phyloP scores from a whole-genome alignment of 1,140 invertebrate species.

The Halotydeus destructor region DNA sequence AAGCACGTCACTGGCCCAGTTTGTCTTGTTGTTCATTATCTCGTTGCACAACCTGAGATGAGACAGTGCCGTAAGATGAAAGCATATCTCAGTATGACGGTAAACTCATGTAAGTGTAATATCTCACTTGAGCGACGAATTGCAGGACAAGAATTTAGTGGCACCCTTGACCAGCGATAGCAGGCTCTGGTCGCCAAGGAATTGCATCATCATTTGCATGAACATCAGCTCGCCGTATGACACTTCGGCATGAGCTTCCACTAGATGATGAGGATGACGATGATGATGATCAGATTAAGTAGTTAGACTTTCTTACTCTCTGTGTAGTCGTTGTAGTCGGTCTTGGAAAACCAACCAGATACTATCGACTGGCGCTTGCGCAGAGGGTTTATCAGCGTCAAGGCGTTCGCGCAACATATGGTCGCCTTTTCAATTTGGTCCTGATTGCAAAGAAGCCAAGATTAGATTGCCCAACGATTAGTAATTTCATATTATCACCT shows the following conservation, averaged over 20 bases:
- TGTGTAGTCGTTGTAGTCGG: neutral
- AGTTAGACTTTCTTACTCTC: neutral
- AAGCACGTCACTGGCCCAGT: constrained; percentile 37
- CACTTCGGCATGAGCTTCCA: constrained; percentile 82
- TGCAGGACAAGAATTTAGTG: constrained; percentile 81
- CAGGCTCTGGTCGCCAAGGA: constrained; percentile 84
- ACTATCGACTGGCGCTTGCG: neutral
- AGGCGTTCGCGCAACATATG: neutral
- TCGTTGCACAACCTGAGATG: constrained; percentile 27
- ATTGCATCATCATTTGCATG: constrained; percentile 64
- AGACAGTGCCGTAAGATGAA: too few species aligned
- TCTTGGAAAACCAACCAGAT: neutral
- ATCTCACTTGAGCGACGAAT: constrained; percentile 71
- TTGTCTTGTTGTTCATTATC: constrained; percentile 52
- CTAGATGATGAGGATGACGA: constrained; percentile 25
- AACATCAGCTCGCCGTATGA: constrained; percentile 79
- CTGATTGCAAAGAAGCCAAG: neutral
- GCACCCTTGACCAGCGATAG: constrained; percentile 81
- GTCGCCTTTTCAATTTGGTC: neutral
- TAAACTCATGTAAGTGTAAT: constrained; percentile 16
- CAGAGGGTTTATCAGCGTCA: neutral
- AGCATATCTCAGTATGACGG: too few species aligned
- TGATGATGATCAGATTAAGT: too few species aligned
- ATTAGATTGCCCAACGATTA: neutral
- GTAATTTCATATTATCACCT: neutral